Evolutionary conservation across 2,113 vertebrate species (phyloP).

Genomic region (Lepidothrix coronata): DNA sequence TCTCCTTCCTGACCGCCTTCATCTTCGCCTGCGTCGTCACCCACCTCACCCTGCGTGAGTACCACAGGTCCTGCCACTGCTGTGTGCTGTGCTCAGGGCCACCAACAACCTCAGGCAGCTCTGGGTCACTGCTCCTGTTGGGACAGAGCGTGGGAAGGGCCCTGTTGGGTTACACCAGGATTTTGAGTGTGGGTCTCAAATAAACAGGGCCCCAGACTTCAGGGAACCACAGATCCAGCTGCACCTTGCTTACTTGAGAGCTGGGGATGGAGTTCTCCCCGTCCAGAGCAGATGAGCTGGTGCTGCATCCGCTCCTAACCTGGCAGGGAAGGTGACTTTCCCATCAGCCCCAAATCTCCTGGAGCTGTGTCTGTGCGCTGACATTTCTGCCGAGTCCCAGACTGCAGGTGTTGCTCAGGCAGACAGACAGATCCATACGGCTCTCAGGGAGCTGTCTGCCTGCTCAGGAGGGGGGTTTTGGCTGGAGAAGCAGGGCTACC

Average conservation of each 20-base stretch:
- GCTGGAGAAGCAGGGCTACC: neutral
- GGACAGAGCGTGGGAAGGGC: fast-evolving
- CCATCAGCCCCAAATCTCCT: neutral
- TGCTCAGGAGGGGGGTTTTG: neutral
- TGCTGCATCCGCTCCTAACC: neutral
- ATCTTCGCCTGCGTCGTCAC: slow-evolving; percentile 94
- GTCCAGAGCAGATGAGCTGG: neutral
- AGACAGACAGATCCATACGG: neutral
- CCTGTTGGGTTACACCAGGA: neutral
- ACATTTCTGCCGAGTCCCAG: neutral
- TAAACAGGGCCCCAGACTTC: fast-evolving
- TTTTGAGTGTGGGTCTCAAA: no score
- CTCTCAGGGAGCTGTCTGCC: neutral
- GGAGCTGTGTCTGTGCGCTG: fast-evolving
- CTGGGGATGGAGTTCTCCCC: neutral
- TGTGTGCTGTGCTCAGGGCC: fast-evolving
- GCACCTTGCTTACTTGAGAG: neutral
- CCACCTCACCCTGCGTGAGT: slow-evolving; percentile 91
- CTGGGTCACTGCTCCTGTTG: neutral
- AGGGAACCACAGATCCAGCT: neutral
- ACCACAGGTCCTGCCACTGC: fast-evolving
- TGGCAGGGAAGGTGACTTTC: neutral
- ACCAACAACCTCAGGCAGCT: fast-evolving
- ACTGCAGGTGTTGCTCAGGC: neutral
- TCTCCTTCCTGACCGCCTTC: slow-evolving; percentile 95